phyloP scores from a whole-genome alignment of 2,888 invertebrate genomes.

The Harpagoxenus sublaevis region DNA sequence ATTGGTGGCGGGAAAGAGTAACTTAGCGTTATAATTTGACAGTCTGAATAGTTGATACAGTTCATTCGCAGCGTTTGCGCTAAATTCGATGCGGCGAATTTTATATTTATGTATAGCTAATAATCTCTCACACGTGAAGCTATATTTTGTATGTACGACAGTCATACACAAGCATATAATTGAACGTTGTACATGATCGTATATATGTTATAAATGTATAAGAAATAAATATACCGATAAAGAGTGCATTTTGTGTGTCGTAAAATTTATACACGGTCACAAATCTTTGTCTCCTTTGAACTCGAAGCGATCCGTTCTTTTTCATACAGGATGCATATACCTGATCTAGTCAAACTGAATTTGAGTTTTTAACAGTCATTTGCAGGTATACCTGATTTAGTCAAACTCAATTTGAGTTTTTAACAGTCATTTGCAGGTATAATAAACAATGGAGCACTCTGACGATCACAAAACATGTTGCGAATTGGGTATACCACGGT shows the following conservation, averaged over 20 bases:
- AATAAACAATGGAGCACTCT: conserved; percentile 60
- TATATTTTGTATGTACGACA: conserved; percentile 16
- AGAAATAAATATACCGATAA: conserved; percentile 33
- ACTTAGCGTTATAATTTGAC: conserved; percentile 6
- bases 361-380: conserved; percentile 17
- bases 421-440: conserved; percentile 36
- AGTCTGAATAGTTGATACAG: conserved; percentile 9
- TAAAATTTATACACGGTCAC: neutral
- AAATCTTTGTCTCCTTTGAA: neutral
- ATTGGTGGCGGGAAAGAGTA: neutral
- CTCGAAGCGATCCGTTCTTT: neutral
- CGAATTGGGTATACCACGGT: conserved; percentile 65
- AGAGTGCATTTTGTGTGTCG: neutral
- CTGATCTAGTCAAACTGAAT: neutral
- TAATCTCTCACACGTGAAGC: neutral
- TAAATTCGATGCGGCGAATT: neutral
- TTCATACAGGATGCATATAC: no score
- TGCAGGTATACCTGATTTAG: neutral
- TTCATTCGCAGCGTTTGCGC: neutral
- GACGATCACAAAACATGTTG: conserved; percentile 73
- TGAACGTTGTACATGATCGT: conserved; percentile 15
- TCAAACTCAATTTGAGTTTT: neutral
- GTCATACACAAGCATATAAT: neutral
- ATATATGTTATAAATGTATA: conserved; percentile 13
- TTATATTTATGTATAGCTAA: conserved; percentile 3